Base-by-base conservation (phyloP, 1,140 invertebrate genomes). In the Yoshiicerus persimilis region DNA sequence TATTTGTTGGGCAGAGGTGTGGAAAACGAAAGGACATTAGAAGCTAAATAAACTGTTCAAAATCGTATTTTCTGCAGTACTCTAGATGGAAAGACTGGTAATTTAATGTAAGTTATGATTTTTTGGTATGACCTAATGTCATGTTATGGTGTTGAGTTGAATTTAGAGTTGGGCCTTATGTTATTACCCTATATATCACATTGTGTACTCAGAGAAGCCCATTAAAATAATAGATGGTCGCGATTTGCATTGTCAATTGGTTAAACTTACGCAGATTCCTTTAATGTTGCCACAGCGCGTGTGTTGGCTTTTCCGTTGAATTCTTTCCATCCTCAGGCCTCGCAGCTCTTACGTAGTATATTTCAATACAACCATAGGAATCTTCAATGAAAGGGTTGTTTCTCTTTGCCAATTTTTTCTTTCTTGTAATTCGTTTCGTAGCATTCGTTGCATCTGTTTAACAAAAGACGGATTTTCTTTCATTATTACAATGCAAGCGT, bases 191-290 rank as follows among this genome's bases (percentile, higher is more conserved):
- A 70, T 70, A 70, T 70, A 70, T 70, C 66, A 70, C 66, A 70
- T 32, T 70, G 25, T 70, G 66, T 70, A 80, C 30, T 34, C n/a
- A 8, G 34, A 36, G 75, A 34, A 80, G 34, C 16, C 75, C 34
- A 80, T 38, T 80, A 80, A 36, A 80, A 32, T 80, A 80, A 80
- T 80, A 32, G 75, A 80, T 80, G 75, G 34, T 80, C 32, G 75
- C 75, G 30, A 38, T 80, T 80, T 80, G 75, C 75, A 36, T 80
- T 80, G 75, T 36, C 32, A 80, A 80, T 80, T 38, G 30, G 75
- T n/a, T 80, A n/a, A 38, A 80, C 34, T 80, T 80, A 38, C 30
- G 75, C 32, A 38, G 75, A 80, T 80, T 36, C 32, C 32, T 27
- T 70, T 70, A 70, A 70, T 70, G 66, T 70, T 70, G 66, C 66